Conservation (phyloP, 2,888 invertebrate genomes). For the Chloromyia formosa region DNA sequence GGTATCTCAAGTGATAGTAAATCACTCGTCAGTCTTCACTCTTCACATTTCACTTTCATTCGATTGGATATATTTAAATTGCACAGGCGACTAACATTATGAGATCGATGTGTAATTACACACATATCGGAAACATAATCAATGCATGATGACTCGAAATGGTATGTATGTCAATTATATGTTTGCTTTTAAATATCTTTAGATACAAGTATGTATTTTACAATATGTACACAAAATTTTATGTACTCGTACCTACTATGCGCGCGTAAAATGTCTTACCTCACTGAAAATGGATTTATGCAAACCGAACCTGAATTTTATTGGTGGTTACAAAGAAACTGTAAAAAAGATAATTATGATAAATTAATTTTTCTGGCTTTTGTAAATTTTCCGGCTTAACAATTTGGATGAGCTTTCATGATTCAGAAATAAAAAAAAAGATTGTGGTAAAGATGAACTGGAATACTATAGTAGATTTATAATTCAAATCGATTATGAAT, state of each 20-base stretch:
- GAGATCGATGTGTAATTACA: constrained; percentile 25
- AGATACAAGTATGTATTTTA: neutral
- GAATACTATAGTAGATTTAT: no score
- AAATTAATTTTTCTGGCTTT: no score
- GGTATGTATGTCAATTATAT: constrained; percentile 37
- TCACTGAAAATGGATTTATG: neutral
- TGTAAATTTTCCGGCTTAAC: no score
- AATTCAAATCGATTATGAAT: no score
- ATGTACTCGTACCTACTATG: no score
- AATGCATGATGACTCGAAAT: neutral
- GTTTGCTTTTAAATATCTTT: neutral
- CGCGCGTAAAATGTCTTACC: neutral
- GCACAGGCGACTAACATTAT: neutral
- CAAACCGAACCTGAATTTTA: neutral
- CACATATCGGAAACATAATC: constrained; percentile 9
- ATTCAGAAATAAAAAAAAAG: no score
- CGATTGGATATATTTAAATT: constrained; percentile 30
- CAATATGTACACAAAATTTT: no score
- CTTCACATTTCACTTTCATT: constrained; percentile 41
- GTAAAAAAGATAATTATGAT: no score
- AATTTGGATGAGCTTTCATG: no score
- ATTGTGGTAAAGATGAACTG: no score
- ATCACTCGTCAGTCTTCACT: constrained; percentile 23
- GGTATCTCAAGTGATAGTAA: constrained; percentile 30
- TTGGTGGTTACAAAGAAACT: neutral